These are phyloP conservation scores for Chloromyia formosa DNA, from an alignment of 2,888 invertebrate species.

Conservation along the genomic window DNA sequence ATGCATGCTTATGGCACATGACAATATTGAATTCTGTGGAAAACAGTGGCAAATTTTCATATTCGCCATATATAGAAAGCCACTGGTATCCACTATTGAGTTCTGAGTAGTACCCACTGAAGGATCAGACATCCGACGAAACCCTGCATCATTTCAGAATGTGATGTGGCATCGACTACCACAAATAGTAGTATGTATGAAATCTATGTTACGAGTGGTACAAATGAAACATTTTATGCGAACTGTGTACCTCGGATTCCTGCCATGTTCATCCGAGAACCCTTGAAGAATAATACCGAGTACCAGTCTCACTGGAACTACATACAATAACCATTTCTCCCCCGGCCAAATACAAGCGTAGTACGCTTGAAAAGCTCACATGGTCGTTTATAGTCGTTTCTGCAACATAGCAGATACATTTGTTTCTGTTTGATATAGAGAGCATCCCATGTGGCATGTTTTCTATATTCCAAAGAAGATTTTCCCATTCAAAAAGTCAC, in stretches of 20 bases:
- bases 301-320: not conserved
- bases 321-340: slow-evolving; percentile 19
- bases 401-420: slow-evolving; percentile 16
- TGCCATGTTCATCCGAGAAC: not conserved
- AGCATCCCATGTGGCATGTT: slow-evolving; percentile 50
- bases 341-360: not conserved
- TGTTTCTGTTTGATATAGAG: slow-evolving; percentile 39
- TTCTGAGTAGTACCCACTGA: too few species aligned
- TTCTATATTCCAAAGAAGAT: slow-evolving; percentile 45
- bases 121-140: not conserved
- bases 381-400: slow-evolving; percentile 2
- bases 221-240: slow-evolving; percentile 38
- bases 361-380: not conserved
- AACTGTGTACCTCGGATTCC: slow-evolving; percentile 19
- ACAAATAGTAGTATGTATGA: slow-evolving; percentile 11
- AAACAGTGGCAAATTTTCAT: slow-evolving; percentile 39
- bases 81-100: not conserved
- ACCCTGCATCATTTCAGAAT: slow-evolving; percentile 2
- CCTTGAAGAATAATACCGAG: not conserved
- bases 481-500: slow-evolving; percentile 47
- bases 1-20: slow-evolving; percentile 4
- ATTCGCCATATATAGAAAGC: slow-evolving; percentile 45
- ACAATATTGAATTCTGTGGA: slow-evolving; percentile 19
- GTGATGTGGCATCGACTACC: not conserved
- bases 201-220: slow-evolving; percentile 18